phyloP scores from a whole-genome alignment of 2,888 invertebrate species.

The Pterostichus madidus region DNA sequence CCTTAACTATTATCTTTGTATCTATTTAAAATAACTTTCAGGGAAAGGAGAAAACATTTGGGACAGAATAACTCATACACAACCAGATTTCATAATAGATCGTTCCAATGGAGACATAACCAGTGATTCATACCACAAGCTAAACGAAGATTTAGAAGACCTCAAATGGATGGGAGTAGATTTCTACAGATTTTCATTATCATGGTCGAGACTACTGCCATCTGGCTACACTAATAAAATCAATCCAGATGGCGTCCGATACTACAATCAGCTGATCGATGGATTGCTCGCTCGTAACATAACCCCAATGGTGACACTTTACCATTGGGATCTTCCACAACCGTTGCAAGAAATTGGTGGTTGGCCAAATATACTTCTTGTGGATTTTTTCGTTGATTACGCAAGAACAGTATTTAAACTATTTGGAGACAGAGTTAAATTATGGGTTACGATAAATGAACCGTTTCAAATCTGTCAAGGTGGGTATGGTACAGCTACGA shows the following conservation, averaged over 20 bases:
- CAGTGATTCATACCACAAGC: conserved; percentile 84
- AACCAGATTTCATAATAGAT: conserved; percentile 77
- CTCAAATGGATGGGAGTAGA: conserved; percentile 78
- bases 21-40: not conserved
- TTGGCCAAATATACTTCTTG: conserved; percentile 79
- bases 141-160: conserved; percentile 80
- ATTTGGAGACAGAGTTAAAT: conserved; percentile 81
- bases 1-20: too few species aligned
- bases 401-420: conserved; percentile 79
- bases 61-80: conserved; percentile 78
- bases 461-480: conserved; percentile 80
- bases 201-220: conserved; percentile 84
- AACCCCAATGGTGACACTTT: conserved; percentile 81
- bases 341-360: conserved; percentile 80
- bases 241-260: conserved; percentile 81
- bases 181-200: conserved; percentile 80
- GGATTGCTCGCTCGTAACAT: conserved; percentile 74
- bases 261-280: conserved; percentile 82
- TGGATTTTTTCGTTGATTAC: conserved; percentile 80
- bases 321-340: conserved; percentile 84
- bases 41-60: conserved; percentile 77
- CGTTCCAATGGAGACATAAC: conserved; percentile 82
- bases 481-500: conserved; percentile 78
- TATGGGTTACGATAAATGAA: conserved; percentile 86
- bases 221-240: conserved; percentile 79